Evolutionary conservation across 1,140 invertebrate genomes (phyloP).

Genomic region (Dolichoris vasculosae): DNA sequence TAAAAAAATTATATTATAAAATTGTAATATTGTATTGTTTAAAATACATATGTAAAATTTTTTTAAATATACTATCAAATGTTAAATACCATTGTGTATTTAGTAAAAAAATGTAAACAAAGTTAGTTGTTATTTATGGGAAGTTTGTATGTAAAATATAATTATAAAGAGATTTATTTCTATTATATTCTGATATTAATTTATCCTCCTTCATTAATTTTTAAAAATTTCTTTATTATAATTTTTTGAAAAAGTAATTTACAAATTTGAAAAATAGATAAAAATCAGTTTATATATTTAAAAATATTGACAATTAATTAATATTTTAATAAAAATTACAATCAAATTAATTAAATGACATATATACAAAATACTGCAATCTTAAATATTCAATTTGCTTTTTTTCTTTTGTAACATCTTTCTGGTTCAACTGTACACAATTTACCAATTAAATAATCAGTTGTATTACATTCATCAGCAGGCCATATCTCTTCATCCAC

Average conservation of each 20-base stretch:
- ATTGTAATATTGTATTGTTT: constrained; percentile 37
- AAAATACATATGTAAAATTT: constrained; percentile 33
- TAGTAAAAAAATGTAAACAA: constrained; percentile 39
- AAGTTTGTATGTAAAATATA: constrained; percentile 51
- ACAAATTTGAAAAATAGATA: too few relatives aligned
- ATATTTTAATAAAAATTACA: background rate
- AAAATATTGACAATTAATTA: background rate
- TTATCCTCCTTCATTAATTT: constrained; percentile 4
- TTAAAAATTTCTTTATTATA: background rate
- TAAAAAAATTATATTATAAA: constrained; percentile 17
- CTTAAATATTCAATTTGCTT: constrained; percentile 11
- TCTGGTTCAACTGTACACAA: constrained; percentile 29
- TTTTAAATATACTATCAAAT: constrained; percentile 23
- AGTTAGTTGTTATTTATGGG: constrained; percentile 24
- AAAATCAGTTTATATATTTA: too few relatives aligned
- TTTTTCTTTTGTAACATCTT: constrained; percentile 45
- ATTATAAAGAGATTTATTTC: constrained; percentile 50
- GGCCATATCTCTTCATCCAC: constrained; percentile 52
- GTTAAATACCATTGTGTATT: constrained; percentile 41
- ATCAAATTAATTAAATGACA: background rate
- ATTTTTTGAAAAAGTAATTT: background rate
- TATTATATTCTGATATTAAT: constrained; percentile 20
- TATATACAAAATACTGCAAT: constrained; percentile 15
- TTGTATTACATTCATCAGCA: constrained; percentile 28
- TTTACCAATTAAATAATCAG: constrained; percentile 50